A percentile compares a stretch with the other conserved stretches of the same genome.
phyloP scores from a whole-genome alignment of 2,797 vertebrate genomes.

The Halcyon badia region DNA sequence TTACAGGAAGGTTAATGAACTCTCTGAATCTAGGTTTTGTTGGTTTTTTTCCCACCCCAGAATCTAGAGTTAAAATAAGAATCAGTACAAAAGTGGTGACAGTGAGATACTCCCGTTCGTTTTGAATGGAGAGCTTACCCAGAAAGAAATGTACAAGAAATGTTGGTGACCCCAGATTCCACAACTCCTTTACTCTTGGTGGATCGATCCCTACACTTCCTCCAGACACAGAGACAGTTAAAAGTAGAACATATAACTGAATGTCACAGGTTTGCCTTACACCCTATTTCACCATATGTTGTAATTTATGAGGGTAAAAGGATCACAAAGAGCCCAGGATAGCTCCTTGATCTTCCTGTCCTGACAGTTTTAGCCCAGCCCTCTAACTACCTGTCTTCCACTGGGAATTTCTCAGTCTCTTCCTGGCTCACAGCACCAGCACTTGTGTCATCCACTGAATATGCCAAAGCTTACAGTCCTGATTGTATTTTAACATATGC shows the following conservation, averaged over 20 bases:
- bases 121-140: constrained; percentile 82
- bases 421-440: not conserved
- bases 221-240: not conserved
- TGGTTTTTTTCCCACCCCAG: not conserved
- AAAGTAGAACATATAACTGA: not conserved
- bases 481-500: not conserved
- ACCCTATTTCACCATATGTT: not conserved
- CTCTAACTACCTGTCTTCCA: not conserved
- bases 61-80: not conserved
- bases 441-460: not conserved
- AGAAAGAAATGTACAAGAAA: constrained; percentile 85
- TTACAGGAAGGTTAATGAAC: not conserved
- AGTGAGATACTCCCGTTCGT: constrained; percentile 86
- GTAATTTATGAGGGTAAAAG: not conserved
- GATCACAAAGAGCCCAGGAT: not conserved
- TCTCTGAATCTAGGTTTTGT: not conserved
- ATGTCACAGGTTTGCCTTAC: not conserved
- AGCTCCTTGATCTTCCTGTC: not conserved
- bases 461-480: not conserved
- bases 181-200: not conserved
- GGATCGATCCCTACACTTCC: not conserved
- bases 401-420: not conserved
- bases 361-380: not conserved
- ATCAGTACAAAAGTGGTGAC: not conserved
- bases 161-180: constrained; percentile 83